Percentiles rank a stretch among this genome's conserved stretches.
Conservation (phyloP, 37 sponge, comb jelly and placozoan genomes). For the Crambe crambe region DNA sequence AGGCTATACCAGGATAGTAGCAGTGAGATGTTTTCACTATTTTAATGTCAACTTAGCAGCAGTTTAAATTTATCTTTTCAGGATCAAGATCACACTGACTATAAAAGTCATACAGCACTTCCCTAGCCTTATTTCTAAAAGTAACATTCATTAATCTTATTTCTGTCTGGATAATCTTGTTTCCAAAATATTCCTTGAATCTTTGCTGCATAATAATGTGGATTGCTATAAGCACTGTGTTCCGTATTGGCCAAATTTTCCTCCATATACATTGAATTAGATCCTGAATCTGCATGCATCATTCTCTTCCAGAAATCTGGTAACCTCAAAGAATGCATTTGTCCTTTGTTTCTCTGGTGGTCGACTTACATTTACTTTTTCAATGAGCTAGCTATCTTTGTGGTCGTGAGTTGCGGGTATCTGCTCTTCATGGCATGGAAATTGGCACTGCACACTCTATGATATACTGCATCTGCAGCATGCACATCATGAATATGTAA, state of each 20-base stretch:
- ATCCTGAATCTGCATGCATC: slow-evolving; percentile 38
- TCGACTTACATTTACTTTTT: slow-evolving; percentile 18
- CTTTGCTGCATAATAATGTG: slow-evolving; percentile 10
- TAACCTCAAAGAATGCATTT: slow-evolving; percentile 32
- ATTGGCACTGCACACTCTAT: slow-evolving; percentile 12
- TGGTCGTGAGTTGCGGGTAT: slow-evolving; percentile 16
- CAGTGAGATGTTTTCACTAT: not conserved
- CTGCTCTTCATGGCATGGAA: too few species aligned
- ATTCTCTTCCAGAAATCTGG: slow-evolving; percentile 36
- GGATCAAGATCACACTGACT: slow-evolving; percentile 1
- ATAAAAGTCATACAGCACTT: slow-evolving; percentile 41
- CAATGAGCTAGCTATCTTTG: not conserved
- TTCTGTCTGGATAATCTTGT: slow-evolving; percentile 21
- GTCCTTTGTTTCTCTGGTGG: slow-evolving; percentile 21
- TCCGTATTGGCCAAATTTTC: slow-evolving; percentile 14
- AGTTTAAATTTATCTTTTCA: not conserved
- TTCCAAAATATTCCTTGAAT: slow-evolving; percentile 14
- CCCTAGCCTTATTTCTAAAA: slow-evolving; percentile 18
- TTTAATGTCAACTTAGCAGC: not conserved
- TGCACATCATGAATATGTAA: slow-evolving; percentile 36
- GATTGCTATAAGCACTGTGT: slow-evolving; percentile 22
- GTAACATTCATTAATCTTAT: slow-evolving; percentile 28
- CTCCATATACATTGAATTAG: slow-evolving; percentile 1
- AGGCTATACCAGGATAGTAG: not conserved
- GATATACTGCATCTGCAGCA: slow-evolving; percentile 41